Evolutionary conservation across 2,113 vertebrate genomes (phyloP).

Genomic region (Gadus chalcogrammus): DNA sequence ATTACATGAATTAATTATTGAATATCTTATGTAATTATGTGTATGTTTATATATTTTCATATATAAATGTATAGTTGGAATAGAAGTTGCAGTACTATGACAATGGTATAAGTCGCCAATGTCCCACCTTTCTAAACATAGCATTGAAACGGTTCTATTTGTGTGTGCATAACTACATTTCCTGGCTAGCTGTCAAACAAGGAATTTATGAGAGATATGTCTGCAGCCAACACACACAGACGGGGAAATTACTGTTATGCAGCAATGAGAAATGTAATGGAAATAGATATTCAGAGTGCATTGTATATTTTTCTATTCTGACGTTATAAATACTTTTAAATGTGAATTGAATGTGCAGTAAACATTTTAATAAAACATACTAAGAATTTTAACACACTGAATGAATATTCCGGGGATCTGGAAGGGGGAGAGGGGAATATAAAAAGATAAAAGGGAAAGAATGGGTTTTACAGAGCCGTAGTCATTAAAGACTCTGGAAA

Average conservation of each 20-base stretch:
- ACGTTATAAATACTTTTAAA: conserved; percentile 22
- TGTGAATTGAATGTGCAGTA: conserved; percentile 51
- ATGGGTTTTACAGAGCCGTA: conserved; percentile 69
- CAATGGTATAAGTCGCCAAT: conserved; percentile 26
- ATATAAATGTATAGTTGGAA: neutral
- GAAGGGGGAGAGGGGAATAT: conserved; percentile 25
- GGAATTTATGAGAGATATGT: conserved; percentile 31
- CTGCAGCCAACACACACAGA: conserved; percentile 17
- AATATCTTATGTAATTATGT: no score
- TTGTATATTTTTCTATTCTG: conserved; percentile 46
- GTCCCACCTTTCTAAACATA: neutral
- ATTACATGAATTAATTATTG: no score
- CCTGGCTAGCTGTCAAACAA: conserved; percentile 39
- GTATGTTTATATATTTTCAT: no score
- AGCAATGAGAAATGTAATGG: conserved; percentile 34
- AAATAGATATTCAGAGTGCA: conserved; percentile 34
- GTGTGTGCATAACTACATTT: conserved; percentile 26
- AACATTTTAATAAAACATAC: conserved; percentile 60
- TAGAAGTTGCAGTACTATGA: conserved; percentile 19
- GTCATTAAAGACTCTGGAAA: conserved; percentile 83
- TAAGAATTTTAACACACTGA: conserved; percentile 34
- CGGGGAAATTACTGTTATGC: conserved; percentile 27
- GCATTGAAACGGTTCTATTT: conserved; percentile 52
- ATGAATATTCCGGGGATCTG: conserved; percentile 34
- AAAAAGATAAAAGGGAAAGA: conserved; percentile 63